A percentile compares a stretch with the other conserved stretches of the same genome.
phyloP scores from a whole-genome alignment of 37 sponge, comb jelly and placozoan genomes.

The Oopsacas minuta region DNA sequence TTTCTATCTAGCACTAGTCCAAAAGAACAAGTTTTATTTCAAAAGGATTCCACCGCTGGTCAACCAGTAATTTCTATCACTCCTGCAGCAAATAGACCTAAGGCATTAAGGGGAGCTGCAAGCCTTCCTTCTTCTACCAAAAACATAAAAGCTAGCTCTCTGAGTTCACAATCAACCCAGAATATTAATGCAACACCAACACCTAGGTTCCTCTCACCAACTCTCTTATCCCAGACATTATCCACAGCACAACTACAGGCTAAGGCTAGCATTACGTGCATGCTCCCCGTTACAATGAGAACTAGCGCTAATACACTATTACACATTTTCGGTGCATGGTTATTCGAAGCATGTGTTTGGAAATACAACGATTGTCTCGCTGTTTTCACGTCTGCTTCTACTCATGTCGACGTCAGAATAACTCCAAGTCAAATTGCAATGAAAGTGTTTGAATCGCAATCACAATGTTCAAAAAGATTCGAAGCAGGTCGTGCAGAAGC shows the following conservation, averaged over 20 bases:
- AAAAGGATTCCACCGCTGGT: neutral
- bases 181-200: neutral
- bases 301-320: slow-evolving; percentile 42
- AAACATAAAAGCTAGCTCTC: neutral
- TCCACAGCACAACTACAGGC: slow-evolving; percentile 15
- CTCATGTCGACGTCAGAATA: neutral
- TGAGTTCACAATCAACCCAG: neutral
- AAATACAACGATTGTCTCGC: slow-evolving; percentile 21
- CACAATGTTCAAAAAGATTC: slow-evolving; percentile 13
- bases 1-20: neutral
- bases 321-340: slow-evolving; percentile 72
- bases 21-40: neutral
- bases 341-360: slow-evolving; percentile 71
- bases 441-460: slow-evolving; percentile 4
- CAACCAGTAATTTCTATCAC: neutral
- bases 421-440: neutral
- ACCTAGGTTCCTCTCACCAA: neutral
- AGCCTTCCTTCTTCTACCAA: neutral
- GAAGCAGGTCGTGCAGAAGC: slow-evolving; percentile 78
- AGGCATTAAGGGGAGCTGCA: neutral
- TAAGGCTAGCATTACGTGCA: neutral
- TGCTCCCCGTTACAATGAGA: neutral
- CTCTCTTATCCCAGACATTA: neutral
- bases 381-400: neutral
- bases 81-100: neutral